These are phyloP conservation scores for Glyptemys insculpta DNA, from an alignment of 2,797 vertebrate genomes.

Conservation along the genomic window DNA sequence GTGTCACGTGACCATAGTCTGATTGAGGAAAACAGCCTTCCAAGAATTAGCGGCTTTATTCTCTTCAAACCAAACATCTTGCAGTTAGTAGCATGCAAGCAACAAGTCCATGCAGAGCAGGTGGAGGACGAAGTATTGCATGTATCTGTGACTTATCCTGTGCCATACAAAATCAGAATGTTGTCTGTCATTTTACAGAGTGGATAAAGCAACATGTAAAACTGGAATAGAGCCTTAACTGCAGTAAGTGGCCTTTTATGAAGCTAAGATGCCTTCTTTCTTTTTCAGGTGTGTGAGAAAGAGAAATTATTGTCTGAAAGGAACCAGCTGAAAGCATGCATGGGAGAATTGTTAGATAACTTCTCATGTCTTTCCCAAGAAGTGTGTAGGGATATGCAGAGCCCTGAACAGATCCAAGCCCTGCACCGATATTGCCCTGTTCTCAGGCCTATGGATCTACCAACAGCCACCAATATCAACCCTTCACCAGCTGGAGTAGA, in stretches of 20 bases:
- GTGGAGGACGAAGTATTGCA: background rate
- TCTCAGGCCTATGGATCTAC: slow-evolving; percentile 88
- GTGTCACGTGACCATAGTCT: background rate
- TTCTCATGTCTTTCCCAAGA: slow-evolving; percentile 99
- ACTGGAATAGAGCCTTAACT: background rate
- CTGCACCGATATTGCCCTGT: slow-evolving; percentile 96
- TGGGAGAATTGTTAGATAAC: slow-evolving; percentile 98
- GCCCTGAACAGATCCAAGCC: slow-evolving; percentile 96
- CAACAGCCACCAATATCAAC: slow-evolving; percentile 87
- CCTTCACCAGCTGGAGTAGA: slow-evolving; percentile 82
- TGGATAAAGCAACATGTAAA: rapidly evolving
- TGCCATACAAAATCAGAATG: background rate
- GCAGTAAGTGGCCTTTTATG: background rate
- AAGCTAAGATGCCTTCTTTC: slow-evolving; percentile 17
- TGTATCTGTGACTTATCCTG: background rate
- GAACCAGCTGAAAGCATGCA: slow-evolving; percentile 97
- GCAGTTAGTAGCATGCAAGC: background rate
- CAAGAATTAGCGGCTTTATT: background rate
- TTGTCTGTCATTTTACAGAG: rapidly evolving
- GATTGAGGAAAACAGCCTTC: background rate
- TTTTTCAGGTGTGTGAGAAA: slow-evolving; percentile 94
- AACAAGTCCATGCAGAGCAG: background rate
- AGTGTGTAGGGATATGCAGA: slow-evolving; percentile 97
- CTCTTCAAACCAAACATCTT: background rate
- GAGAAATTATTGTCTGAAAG: slow-evolving; percentile 97